Base-by-base conservation (phyloP, 2,888 invertebrate genomes). In the Cheilosia pagana region DNA sequence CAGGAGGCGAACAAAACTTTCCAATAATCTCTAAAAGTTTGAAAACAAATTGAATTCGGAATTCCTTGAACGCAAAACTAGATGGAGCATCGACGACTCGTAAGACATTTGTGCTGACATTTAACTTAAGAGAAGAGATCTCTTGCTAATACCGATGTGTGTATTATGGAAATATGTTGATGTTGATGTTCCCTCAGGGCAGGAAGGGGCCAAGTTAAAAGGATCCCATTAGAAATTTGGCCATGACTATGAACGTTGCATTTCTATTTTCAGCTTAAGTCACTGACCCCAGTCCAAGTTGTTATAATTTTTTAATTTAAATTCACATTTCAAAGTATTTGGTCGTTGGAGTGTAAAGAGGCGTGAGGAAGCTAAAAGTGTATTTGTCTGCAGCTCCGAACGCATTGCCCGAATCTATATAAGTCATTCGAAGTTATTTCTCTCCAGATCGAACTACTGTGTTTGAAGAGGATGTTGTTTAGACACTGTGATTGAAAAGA, bases 11-110 rank as follows among this genome's bases (percentile, higher is more conserved):
- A 19, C 28, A 78, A 72, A 82, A 82, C 53, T 82, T 82, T 72
- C 72, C 72, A 78, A 82, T 82, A 82, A 82, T 82, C 78, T 75
- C 50, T 14, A 59, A 82, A 82, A 82, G 48, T 60, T 78, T 82
- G 21, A 28, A 39, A 67, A 62, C 82, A 82, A 82, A 82, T 82
- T 78, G 78, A 82, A 82, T 82, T 78, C 67, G 31, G 50, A 82
- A 78, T 72, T 59, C 72, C 59, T 65, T 62, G 28, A 77, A 62
- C 19, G 25, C 53, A 62, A 43, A 25, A 57, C 76, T 43, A 31
- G 23, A 45, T 28, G 48, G 12, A 23, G 31, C 50, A 62, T 41
- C 19, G 31, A 28, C 12, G 43, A 76, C 75, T 75, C 74, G 63
- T 43, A 71, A 63, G 76, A 65, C 70, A 71, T 75, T 71, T 41